Evolutionary conservation across 2,113 vertebrate genomes (phyloP).

Genomic region (Panurus biarmicus): DNA sequence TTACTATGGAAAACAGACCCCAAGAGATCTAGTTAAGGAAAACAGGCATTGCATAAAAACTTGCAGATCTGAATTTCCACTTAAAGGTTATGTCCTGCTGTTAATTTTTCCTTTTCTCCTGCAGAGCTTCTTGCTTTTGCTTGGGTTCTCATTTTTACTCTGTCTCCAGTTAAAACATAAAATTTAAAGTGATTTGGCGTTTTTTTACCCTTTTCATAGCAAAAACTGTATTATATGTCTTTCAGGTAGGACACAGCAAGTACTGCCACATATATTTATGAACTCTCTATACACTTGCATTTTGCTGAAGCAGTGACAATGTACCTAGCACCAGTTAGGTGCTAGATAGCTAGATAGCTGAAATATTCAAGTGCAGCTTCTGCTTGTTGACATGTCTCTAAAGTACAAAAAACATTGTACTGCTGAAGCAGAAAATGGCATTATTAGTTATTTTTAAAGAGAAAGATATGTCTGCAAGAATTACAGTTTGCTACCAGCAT

Average conservation of each 20-base stretch:
- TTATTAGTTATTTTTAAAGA: neutral
- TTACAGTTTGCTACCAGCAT: neutral
- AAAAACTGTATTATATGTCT: neutral
- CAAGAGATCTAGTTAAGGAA: neutral
- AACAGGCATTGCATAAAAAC: neutral
- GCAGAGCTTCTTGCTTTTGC: neutral
- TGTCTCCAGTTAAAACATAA: neutral
- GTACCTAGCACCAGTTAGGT: neutral
- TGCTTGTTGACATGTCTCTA: neutral
- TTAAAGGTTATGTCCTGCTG: neutral
- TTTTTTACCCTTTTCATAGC: neutral
- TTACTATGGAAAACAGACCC: neutral
- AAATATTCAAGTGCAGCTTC: slow-evolving; percentile 13
- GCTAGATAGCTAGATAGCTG: no score
- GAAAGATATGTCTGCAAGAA: neutral
- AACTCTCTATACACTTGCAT: neutral
- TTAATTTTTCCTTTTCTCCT: neutral
- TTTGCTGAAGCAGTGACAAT: neutral
- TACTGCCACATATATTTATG: neutral
- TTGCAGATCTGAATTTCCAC: neutral
- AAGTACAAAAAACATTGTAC: neutral
- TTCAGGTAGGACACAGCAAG: neutral
- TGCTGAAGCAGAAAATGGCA: neutral
- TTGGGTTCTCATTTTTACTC: neutral
- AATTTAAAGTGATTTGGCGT: neutral